Evolutionary conservation across 2,888 invertebrate genomes (phyloP).

Genomic region (Lasius platythorax): DNA sequence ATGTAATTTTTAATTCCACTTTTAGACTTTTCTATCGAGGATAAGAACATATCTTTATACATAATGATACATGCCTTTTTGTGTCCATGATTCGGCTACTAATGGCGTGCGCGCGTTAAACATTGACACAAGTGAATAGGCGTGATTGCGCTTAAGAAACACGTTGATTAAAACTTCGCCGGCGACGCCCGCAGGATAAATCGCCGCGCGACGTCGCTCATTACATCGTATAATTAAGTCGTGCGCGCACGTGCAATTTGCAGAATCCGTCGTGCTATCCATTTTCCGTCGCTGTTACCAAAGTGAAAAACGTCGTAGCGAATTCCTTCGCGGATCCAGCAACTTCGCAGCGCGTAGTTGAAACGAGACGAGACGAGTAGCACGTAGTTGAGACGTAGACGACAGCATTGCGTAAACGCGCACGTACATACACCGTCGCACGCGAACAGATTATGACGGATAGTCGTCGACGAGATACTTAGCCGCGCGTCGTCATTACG

Average conservation of each 20-base stretch:
- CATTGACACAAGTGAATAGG: conserved; percentile 27
- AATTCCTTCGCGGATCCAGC: not conserved
- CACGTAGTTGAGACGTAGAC: not conserved
- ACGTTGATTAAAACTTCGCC: conserved; percentile 63
- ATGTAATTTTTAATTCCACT: not conserved
- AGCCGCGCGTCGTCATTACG: conserved; percentile 61
- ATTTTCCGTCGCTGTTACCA: conserved; percentile 13
- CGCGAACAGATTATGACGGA: conserved; percentile 69
- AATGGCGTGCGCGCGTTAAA: not conserved
- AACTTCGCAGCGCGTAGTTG: not conserved
- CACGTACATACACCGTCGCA: conserved; percentile 33
- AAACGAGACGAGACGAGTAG: not conserved
- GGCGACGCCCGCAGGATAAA: conserved; percentile 48
- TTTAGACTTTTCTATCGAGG: not conserved
- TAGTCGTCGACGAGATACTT: conserved; percentile 66
- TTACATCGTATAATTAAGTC: conserved; percentile 63
- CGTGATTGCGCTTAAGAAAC: conserved; percentile 53
- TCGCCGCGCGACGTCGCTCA: conserved; percentile 56
- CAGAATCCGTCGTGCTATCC: conserved; percentile 53
- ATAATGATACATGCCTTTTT: not conserved
- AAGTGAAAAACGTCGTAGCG: conserved; percentile 10
- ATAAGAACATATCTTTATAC: not conserved
- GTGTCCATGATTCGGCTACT: not conserved
- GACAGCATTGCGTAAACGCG: conserved; percentile 5
- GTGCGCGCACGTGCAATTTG: conserved; percentile 61